Percentiles rank a stretch among this genome's conserved stretches.
Conservation (phyloP, 2,113 vertebrate genomes). For the Antechinus stuartii region DNA sequence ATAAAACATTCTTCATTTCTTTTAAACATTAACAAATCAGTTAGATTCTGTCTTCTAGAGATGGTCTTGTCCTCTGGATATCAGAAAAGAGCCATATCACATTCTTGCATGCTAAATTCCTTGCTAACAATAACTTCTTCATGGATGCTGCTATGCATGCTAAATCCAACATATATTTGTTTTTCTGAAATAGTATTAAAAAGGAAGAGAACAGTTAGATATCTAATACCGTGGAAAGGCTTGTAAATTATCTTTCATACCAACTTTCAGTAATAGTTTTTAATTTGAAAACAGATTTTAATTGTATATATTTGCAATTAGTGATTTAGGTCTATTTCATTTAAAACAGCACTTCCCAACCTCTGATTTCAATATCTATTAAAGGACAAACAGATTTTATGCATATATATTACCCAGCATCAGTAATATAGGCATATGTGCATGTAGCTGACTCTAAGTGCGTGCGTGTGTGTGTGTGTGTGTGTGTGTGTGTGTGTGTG, state of each 20-base stretch:
- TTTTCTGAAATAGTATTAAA: neutral
- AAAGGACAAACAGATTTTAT: neutral
- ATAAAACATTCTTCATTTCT: neutral
- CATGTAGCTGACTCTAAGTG: neutral
- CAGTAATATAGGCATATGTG: neutral
- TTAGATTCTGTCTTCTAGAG: neutral
- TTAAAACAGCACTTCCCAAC: neutral
- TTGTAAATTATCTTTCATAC: neutral
- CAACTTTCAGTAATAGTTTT: neutral
- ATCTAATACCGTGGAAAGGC: neutral
- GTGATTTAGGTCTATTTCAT: neutral
- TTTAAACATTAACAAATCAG: neutral
- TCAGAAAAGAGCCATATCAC: neutral
- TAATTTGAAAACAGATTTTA: neutral
- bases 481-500: too few species aligned
- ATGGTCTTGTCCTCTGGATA: neutral
- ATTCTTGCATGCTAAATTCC: neutral
- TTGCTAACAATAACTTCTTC: neutral
- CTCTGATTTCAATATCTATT: neutral
- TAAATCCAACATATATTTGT: neutral
- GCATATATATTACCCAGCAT: neutral
- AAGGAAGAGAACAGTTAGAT: neutral
- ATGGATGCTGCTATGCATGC: neutral
- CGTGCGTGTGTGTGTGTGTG: neutral
- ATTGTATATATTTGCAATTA: neutral